These are phyloP conservation scores for Beris chalybata DNA, from an alignment of 2,888 invertebrate species.

Conservation along the genomic window DNA sequence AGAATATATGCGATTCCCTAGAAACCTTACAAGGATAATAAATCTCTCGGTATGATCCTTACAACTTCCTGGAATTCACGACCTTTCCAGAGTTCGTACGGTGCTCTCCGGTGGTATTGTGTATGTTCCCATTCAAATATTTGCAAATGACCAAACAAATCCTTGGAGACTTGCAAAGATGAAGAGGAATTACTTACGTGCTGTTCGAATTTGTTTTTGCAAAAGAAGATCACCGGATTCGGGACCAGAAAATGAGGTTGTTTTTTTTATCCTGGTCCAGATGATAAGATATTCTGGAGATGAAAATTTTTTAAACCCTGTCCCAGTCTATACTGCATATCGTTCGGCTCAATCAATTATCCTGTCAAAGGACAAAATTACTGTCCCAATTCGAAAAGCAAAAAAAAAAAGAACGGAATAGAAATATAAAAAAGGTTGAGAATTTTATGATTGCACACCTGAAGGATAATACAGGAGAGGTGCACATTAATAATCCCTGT, in stretches of 20 bases:
- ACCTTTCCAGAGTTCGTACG: constrained; percentile 11
- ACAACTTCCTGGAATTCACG: constrained; percentile 32
- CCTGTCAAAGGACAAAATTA: constrained; percentile 25
- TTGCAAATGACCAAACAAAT: constrained; percentile 31
- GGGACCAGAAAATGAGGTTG: not conserved
- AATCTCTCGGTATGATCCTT: constrained; percentile 40
- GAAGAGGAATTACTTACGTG: not conserved
- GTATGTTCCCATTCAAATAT: constrained; percentile 24
- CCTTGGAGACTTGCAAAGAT: not conserved
- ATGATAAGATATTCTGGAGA: constrained; percentile 14
- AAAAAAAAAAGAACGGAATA: not conserved
- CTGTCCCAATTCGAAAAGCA: constrained; percentile 7
- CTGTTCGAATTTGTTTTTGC: constrained; percentile 6
- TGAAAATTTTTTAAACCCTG: constrained; percentile 1
- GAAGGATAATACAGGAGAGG: constrained; percentile 14
- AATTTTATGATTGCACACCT: constrained; percentile 31
- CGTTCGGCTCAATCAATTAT: constrained; percentile 28
- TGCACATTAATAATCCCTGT: constrained; percentile 33
- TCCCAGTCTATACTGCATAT: constrained; percentile 7
- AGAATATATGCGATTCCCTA: constrained; percentile 34
- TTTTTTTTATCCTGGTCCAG: constrained; percentile 14
- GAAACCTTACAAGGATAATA: constrained; percentile 40
- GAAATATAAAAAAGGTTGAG: constrained; percentile 2
- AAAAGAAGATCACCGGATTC: not conserved
- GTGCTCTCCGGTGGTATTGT: constrained; percentile 17